A percentile compares a stretch with the other conserved stretches of the same genome.
These are phyloP conservation scores for Toxostoma redivivum DNA, from an alignment of 2,113 vertebrate genomes.

Conservation along the genomic window DNA sequence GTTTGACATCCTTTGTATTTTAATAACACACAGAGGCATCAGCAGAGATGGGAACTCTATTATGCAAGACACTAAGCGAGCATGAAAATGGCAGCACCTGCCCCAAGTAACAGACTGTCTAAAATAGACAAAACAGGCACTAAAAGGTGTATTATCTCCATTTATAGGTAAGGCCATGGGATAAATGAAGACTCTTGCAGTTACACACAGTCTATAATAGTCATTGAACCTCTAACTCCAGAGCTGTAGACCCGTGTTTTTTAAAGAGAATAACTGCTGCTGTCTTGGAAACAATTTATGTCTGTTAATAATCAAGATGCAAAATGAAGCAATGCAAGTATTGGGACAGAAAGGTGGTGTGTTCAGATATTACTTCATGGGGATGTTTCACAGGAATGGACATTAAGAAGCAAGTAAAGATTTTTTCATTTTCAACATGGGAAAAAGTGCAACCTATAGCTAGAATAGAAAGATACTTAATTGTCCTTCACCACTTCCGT, in stretches of 20 bases:
- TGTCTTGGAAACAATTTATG: neutral
- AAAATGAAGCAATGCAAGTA: neutral
- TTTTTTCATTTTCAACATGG: neutral
- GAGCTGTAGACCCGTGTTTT: neutral
- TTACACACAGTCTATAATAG: neutral
- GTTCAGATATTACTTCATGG: neutral
- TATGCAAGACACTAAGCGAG: neutral
- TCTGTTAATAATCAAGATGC: neutral
- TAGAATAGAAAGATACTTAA: neutral
- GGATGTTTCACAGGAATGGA: neutral
- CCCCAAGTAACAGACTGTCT: neutral
- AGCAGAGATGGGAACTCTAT: neutral
- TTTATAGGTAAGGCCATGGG: neutral
- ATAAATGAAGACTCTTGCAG: neutral
- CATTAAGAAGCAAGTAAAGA: neutral
- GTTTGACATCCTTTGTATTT: constrained; percentile 48
- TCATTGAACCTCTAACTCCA: neutral
- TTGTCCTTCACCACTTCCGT: neutral
- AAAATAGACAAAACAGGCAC: neutral
- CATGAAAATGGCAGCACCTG: neutral
- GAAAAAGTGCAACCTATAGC: neutral
- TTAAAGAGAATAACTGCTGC: neutral
- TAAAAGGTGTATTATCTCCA: neutral
- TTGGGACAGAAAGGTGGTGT: neutral
- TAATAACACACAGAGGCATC: constrained; percentile 1